Evolutionary conservation across 2,888 invertebrate species (phyloP).

Genomic region (Junonia oenone): DNA sequence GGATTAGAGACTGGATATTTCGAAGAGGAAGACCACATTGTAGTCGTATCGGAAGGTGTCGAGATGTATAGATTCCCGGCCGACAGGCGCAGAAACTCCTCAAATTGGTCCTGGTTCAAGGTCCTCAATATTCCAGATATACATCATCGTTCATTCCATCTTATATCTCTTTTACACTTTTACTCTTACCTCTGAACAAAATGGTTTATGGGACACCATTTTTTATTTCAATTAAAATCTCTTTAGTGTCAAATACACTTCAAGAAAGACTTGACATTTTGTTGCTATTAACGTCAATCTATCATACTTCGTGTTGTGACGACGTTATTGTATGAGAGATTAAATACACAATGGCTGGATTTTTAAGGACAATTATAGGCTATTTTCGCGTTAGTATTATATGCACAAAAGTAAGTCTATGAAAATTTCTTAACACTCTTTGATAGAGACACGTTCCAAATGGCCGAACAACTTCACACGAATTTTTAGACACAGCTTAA

Average conservation of each 20-base stretch:
- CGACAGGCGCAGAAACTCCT: conserved; percentile 79
- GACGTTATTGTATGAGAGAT: conserved; percentile 14
- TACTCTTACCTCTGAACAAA: conserved; percentile 5
- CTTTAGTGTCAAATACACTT: conserved; percentile 8
- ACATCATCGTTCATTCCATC: conserved; percentile 65
- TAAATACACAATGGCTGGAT: conserved; percentile 44
- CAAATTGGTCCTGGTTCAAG: conserved; percentile 85
- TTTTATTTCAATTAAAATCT: conserved; percentile 20
- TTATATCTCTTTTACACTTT: conserved; percentile 44
- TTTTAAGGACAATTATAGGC: conserved; percentile 42
- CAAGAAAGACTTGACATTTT: conserved; percentile 13
- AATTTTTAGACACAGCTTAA: conserved; percentile 17
- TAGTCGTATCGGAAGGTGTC: conserved; percentile 82
- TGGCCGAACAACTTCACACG: conserved; percentile 7
- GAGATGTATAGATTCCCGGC: conserved; percentile 82
- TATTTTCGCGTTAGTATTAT: conserved; percentile 47
- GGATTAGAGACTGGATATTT: conserved; percentile 81
- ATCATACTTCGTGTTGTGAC: conserved; percentile 4
- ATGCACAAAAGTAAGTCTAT: conserved; percentile 3
- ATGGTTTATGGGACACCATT: conserved; percentile 17
- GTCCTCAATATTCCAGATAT: conserved; percentile 71
- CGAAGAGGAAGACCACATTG: conserved; percentile 79
- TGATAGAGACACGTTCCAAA: conserved; percentile 7
- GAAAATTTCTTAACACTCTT: not conserved
- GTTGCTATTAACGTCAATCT: conserved; percentile 21